Evolutionary conservation across 2,797 vertebrate genomes (phyloP), one percentile per base, ranked within the genome.

Genomic region (Tokudaia muenninki): DNA sequence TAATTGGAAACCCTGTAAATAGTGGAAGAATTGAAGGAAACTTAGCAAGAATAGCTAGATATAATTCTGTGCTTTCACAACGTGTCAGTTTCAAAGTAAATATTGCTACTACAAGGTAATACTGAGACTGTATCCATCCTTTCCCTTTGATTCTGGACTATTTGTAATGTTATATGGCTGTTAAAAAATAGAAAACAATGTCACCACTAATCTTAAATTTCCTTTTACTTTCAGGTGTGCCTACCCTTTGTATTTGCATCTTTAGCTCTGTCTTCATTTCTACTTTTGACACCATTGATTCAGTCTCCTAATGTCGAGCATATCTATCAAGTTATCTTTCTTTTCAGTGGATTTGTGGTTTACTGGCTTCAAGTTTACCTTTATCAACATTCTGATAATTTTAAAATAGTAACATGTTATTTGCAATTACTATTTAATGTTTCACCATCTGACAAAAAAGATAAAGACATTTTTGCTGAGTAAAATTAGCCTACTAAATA

Each of bases 371-470:
- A 98, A 97, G 50, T 98, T 96, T 83, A 98, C 95, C 98, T 98
- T 87, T 98, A 97, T 95, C 86, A 98, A 70, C 97, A 44, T 94
- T 98, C 98, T 96, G 87, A 95, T 59, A 97, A 97, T 97, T 41
- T 98, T 97, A 97, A 98, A 96, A 98, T 97, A 97, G 96, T 99
- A 70, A 98, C 98, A 77, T 98, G 98, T 90, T 98, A 98, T 84
- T 97, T 98, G 67, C 98, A 99, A 97, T 97, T 99, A 65, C 82
- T 99, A 47, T 96, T 99, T 83, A 98, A 98, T 95, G 98, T 98
- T 72, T 98, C 94, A 55, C 98, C 98, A 80, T 74, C 98, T 72
- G 97, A 98, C 37, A 44, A 41, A 37, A 37, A 44, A 75, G 37
- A 75, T 37, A 44, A 75, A 75, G 21, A 26, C 22, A 24, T 75